These are phyloP conservation scores for Chlorodrepanis virens DNA, from an alignment of 2,113 vertebrate species.

Conservation along the genomic window DNA sequence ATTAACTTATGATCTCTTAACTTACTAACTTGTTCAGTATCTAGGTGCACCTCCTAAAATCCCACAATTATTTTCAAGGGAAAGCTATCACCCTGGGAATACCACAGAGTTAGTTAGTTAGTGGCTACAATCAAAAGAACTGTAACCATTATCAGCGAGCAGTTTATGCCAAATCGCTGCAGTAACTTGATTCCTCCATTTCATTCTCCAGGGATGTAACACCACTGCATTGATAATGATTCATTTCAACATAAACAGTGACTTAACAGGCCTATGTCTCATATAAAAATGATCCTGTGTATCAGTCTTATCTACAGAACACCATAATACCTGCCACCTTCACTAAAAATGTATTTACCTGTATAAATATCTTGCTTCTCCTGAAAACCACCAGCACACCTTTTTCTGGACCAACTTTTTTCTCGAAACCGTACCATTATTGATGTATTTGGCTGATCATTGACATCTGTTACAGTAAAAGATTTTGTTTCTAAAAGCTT, in stretches of 20 bases:
- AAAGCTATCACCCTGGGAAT: background rate
- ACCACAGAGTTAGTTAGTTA: background rate
- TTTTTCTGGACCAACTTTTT: constrained; percentile 74
- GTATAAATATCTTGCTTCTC: constrained; percentile 80
- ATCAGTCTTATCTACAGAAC: background rate
- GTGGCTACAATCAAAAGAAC: background rate
- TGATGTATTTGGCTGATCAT: constrained; percentile 48
- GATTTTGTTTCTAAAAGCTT: constrained; percentile 93
- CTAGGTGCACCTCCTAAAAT: background rate
- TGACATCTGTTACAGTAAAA: constrained; percentile 64
- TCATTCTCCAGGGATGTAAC: background rate
- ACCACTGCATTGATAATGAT: background rate
- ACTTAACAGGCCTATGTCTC: no score
- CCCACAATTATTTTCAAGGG: background rate
- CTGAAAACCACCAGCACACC: constrained; percentile 62
- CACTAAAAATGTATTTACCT: constrained; percentile 70
- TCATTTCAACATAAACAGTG: background rate
- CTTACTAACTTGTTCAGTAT: background rate
- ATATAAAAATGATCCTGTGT: background rate
- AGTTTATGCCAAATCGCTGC: background rate
- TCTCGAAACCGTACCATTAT: constrained; percentile 88
- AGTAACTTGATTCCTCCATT: background rate
- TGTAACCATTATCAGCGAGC: background rate
- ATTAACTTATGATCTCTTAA: background rate
- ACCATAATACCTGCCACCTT: background rate